Base-by-base conservation (phyloP, 2,888 invertebrate species). In the Synanthedon myopaeformis region DNA sequence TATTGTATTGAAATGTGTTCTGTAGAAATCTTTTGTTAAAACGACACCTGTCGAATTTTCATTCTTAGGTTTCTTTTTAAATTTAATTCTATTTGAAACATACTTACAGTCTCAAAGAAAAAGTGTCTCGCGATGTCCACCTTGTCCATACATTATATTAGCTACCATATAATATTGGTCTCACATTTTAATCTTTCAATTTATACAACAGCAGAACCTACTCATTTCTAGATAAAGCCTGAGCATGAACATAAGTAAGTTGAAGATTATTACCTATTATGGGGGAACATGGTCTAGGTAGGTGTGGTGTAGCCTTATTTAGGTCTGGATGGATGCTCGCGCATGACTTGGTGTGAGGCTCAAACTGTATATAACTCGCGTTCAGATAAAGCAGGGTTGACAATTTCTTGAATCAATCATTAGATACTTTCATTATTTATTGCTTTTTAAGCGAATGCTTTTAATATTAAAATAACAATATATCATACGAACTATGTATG, bases 1-100 rank as follows among this genome's bases (percentile, higher is more conserved):
- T 68, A 63, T 70, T 68, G 64, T 10, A 35, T 35, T 35, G 3
- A 28, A 70, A 59, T 54, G 64, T 62, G 58, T 62, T 64, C 64
- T 62, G 66, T 72, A 63, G 63, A 41, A 45, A n/a, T 13, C 12
- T 45, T 45, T 45, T 45, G 45, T 45, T 45, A 4, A 45, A 13
- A 41, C 51, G 45, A 52, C 57, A 58, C 59, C 57, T 59, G 58
- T 57, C 55, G 17, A 55, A 49, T 53, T 56, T 53, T 52, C 54
- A 57, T 59, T 57, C 56, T 57, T 45, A 45, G 45, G 45, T 13
- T 12, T 45, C 13, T 45, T 45, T n/a, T 13, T 45, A 45, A 45
- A n/a, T 14, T 12, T 6, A 35, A 45, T n/a, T 42, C 45, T 45
- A 45, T 13, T 42, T 13, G 10, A 35, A 35, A 35, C 35, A 8